Conservation (phyloP, 2,797 vertebrate species). For the Notolepis coatsorum region DNA sequence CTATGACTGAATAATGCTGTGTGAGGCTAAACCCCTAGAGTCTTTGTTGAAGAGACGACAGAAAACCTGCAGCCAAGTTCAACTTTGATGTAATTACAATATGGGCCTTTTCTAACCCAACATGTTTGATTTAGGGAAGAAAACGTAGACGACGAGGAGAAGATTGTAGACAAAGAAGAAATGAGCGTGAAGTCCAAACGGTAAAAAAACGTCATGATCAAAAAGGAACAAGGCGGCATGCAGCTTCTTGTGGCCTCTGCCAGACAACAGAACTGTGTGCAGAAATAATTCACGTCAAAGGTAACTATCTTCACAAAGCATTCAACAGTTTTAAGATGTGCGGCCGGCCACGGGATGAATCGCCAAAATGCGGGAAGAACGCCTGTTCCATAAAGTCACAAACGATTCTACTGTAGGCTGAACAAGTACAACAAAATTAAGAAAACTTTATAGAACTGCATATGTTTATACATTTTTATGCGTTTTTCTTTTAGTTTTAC, state of each 20-base stretch:
- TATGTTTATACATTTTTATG: constrained; percentile 21
- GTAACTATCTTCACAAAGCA: constrained; percentile 37
- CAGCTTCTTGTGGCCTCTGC: constrained; percentile 63
- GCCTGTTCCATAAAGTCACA: constrained; percentile 33
- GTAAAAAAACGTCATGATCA: constrained; percentile 74
- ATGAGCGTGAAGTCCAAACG: constrained; percentile 75
- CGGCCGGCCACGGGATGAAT: constrained; percentile 56
- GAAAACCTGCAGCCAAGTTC: constrained; percentile 70
- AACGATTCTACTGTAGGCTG: constrained; percentile 9
- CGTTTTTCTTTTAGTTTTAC: constrained; percentile 27
- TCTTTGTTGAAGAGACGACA: constrained; percentile 54
- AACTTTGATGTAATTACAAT: constrained; percentile 75
- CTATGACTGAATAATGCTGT: constrained; percentile 71
- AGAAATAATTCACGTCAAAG: constrained; percentile 67
- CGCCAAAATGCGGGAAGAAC: constrained; percentile 55
- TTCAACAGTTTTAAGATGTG: constrained; percentile 58
- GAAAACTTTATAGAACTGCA: constrained; percentile 31
- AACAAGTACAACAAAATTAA: constrained; percentile 20
- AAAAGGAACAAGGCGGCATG: constrained; percentile 60
- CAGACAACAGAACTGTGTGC: constrained; percentile 66
- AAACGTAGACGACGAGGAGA: constrained; percentile 73
- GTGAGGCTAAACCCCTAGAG: constrained; percentile 60
- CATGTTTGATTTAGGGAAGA: constrained; percentile 78
- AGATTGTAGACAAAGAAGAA: constrained; percentile 80
- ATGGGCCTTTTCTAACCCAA: constrained; percentile 73